A percentile compares a stretch with the other conserved stretches of the same genome.
phyloP scores from a whole-genome alignment of 2,113 vertebrate species.

The Eira barbara region DNA sequence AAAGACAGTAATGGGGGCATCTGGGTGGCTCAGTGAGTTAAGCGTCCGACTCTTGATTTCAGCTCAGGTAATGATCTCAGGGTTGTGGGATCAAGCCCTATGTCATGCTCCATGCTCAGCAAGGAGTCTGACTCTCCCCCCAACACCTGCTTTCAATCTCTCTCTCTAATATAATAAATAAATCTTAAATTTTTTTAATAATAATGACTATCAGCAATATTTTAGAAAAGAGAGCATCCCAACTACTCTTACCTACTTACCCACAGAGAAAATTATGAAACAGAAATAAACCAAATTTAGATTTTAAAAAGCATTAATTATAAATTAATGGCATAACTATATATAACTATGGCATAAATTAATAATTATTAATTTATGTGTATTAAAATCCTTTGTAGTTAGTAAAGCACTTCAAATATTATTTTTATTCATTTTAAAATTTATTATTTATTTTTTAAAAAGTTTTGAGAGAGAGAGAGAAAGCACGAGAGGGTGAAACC shows the following conservation, averaged over 20 bases:
- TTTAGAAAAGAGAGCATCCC: neutral
- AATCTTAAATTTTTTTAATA: neutral
- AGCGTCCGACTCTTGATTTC: neutral
- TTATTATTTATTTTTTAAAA: too few species aligned
- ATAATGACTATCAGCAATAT: neutral
- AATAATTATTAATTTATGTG: too few species aligned
- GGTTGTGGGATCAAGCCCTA: neutral
- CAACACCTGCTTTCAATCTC: too few species aligned
- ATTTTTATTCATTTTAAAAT: too few species aligned
- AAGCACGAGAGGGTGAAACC: neutral
- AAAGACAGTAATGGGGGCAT: neutral
- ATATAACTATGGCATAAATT: too few species aligned
- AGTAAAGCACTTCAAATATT: too few species aligned
- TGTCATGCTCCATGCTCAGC: neutral
- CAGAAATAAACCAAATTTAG: slow-evolving; percentile 2
- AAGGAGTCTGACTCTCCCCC: neutral
- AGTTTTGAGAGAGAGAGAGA: too few species aligned
- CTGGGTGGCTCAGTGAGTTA: neutral
- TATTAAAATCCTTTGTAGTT: too few species aligned
- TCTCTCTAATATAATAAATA: neutral
- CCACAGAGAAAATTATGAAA: neutral
- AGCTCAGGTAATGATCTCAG: neutral
- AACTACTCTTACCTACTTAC: neutral
- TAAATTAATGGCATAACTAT: too few species aligned
- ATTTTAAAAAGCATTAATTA: neutral